Evolutionary conservation across 2,888 invertebrate species (phyloP), one percentile per base, ranked within the genome.

Genomic region (Philhelius pedissequus): DNA sequence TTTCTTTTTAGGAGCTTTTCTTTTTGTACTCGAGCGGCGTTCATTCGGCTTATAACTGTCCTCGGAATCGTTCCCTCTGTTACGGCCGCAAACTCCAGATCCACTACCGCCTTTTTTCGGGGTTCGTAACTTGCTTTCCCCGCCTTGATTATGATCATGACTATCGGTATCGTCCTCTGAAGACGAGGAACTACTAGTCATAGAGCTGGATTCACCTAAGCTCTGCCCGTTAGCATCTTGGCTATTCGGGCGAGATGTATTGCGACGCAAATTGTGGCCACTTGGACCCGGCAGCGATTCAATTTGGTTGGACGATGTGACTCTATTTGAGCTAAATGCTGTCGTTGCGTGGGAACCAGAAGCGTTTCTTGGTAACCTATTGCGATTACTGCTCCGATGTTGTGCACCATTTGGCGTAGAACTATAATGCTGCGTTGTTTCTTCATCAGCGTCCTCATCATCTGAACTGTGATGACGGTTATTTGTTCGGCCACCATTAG

Each of bases 11-110:
- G 45, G 86, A 1, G 62, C 54, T 54, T 86, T 86, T 52, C 60
- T 78, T 50, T 86, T 86, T 15, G 66, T 79, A 38, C 43, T 64
- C 7, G 22, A 45, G n/a, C 88, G 88, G 32, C 88, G 87, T 20
- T 89, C 90, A 58, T 91, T 92, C 8, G 93, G 93, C 71, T 92
- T 93, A 86, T 93, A 94, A 87, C 92, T 92, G 15, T 93, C 94
- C 83, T 93, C 93, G 0, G 94, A 93, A 87, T 93, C 93, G 76
- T 92, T 91, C 35, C 91, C 91, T 56, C 92, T 93, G 84, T 93
- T 93, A 87, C 92, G 92, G 18, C 93, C 93, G 87, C 93, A 93
- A 78, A 91, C 90, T 18, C 81, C 87, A 38, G 87, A 89, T 69
- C 90, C 91, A 40, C 84, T 87, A 48, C 86, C 87, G 38, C 81